phyloP scores from a whole-genome alignment of 2,113 vertebrate species.

The Thymallus thymallus region DNA sequence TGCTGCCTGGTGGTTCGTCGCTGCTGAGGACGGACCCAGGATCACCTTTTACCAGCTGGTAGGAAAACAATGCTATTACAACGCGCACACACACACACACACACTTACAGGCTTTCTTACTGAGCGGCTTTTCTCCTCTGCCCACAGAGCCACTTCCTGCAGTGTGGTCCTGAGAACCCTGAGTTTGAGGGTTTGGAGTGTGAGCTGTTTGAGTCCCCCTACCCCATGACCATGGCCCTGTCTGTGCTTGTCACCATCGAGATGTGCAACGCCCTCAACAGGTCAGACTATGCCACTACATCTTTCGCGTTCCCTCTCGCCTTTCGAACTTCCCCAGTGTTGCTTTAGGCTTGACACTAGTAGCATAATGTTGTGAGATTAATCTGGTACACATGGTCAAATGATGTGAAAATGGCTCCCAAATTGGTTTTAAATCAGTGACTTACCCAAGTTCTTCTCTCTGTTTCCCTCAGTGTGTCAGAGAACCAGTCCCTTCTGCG shows the following conservation, averaged over 20 bases:
- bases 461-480: slow-evolving; percentile 78
- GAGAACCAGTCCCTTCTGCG: slow-evolving; percentile 97
- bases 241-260: slow-evolving; percentile 98
- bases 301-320: not conserved
- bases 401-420: too few species aligned
- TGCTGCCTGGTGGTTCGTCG: slow-evolving; percentile 98
- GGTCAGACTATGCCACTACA: slow-evolving; percentile 70
- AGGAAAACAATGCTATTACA: slow-evolving; percentile 12
- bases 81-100: too few species aligned
- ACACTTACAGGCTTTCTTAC: not conserved
- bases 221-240: slow-evolving; percentile 98
- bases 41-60: slow-evolving; percentile 96
- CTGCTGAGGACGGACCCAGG: slow-evolving; percentile 93
- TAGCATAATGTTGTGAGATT: too few species aligned
- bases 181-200: slow-evolving; percentile 86
- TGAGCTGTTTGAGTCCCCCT: slow-evolving; percentile 92
- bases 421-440: too few species aligned
- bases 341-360: too few species aligned
- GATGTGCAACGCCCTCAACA: slow-evolving; percentile 99
- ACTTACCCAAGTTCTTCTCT: not conserved
- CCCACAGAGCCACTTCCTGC: slow-evolving; percentile 91
- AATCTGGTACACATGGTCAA: too few species aligned
- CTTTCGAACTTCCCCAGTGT: too few species aligned
- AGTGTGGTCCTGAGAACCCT: slow-evolving; percentile 90
- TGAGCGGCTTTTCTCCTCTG: not conserved